Evolutionary conservation across 2,797 vertebrate species (phyloP).

Genomic region (Staurois parvus): DNA sequence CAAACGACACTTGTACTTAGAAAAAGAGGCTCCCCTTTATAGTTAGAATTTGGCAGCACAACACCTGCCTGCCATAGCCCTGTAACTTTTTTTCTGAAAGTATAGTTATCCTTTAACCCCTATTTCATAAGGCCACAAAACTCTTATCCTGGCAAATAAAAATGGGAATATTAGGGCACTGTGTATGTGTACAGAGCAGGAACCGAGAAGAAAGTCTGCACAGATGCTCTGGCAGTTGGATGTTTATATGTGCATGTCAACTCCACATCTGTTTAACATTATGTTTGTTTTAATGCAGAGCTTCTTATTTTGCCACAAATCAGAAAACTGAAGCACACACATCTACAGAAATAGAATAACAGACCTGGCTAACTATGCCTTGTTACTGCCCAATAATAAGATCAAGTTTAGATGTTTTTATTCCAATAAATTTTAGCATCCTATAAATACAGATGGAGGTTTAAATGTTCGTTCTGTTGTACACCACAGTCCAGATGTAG

Average conservation of each 20-base stretch:
- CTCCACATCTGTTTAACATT: slow-evolving; percentile 57
- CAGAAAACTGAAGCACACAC: slow-evolving; percentile 14
- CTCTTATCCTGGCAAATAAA: not conserved
- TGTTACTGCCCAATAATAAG: slow-evolving; percentile 10
- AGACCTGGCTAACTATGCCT: not conserved
- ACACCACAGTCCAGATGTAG: slow-evolving; percentile 4
- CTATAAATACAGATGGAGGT: not conserved
- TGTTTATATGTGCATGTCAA: slow-evolving; percentile 48
- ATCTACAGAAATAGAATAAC: slow-evolving; percentile 15
- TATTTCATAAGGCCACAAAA: not conserved
- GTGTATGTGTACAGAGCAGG: not conserved
- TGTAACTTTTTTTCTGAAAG: not conserved
- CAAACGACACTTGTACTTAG: not conserved
- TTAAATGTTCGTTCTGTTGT: not conserved
- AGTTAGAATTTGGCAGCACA: not conserved
- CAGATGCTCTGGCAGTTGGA: slow-evolving; percentile 26
- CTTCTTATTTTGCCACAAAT: slow-evolving; percentile 55
- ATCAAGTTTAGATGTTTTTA: slow-evolving; percentile 3
- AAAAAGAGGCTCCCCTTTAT: not conserved
- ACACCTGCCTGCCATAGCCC: not conserved
- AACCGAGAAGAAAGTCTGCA: slow-evolving; percentile 14
- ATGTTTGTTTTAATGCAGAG: slow-evolving; percentile 34
- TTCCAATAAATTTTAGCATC: slow-evolving; percentile 1
- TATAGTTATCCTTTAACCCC: not conserved
- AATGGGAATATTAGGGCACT: not conserved